Conservation (phyloP, 1,140 invertebrate species). For the Microplitis demolitor region DNA sequence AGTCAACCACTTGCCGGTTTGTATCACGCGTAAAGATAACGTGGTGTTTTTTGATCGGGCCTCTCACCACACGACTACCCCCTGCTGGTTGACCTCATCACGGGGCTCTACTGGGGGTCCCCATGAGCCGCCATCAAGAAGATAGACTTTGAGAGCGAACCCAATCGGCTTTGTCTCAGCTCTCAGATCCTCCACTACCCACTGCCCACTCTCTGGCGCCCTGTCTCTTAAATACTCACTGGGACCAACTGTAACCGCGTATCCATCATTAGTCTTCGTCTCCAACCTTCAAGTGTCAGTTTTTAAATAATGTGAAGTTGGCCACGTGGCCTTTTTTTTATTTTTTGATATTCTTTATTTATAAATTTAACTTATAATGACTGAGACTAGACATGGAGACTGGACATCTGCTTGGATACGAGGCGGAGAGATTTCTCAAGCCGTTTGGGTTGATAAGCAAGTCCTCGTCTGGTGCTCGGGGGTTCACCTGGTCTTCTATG, state of each 20-base stretch:
- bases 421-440: conserved; percentile 44
- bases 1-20: conserved; percentile 39
- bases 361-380: background rate
- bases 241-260: background rate
- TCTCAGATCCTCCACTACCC: too few species aligned
- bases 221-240: too few species aligned
- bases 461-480: conserved; percentile 50
- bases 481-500: conserved; percentile 47
- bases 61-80: conserved; percentile 48
- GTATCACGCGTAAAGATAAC: conserved; percentile 55
- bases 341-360: background rate
- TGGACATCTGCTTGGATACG: conserved; percentile 49
- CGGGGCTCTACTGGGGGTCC: conserved; percentile 56
- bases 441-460: conserved; percentile 51
- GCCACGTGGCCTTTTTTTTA: background rate
- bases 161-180: conserved; percentile 56
- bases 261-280: conserved; percentile 10
- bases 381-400: background rate
- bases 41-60: conserved; percentile 51
- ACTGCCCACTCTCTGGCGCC: too few species aligned
- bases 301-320: background rate
- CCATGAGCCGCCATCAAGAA: conserved; percentile 48
- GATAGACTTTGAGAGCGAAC: conserved; percentile 13
- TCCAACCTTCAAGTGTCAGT: background rate
- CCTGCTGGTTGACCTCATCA: conserved; percentile 60